Percentiles rank a stretch among this genome's conserved stretches.
Evolutionary conservation across 2,888 invertebrate species (phyloP).

Genomic region (Sthenelais limicola): DNA sequence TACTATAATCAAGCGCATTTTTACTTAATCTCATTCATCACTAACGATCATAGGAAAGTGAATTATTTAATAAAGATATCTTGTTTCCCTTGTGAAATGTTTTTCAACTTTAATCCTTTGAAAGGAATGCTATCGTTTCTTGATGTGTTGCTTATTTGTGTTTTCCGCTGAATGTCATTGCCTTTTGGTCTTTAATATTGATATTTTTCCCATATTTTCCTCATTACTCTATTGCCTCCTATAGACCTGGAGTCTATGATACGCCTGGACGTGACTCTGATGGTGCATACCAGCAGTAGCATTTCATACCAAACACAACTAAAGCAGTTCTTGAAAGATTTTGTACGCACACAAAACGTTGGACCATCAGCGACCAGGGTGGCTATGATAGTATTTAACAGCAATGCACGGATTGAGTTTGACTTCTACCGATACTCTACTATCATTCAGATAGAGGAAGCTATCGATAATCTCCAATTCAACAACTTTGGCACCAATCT

Average conservation of each 20-base stretch:
- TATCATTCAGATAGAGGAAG: slow-evolving; percentile 5
- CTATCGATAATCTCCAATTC: slow-evolving; percentile 4
- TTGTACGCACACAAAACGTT: background rate
- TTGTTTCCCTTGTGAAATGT: no score
- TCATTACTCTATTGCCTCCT: slow-evolving; percentile 3
- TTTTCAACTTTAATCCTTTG: no score
- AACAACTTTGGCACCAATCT: background rate
- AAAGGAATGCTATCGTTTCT: no score
- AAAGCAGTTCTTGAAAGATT: slow-evolving; percentile 12
- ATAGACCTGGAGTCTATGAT: background rate
- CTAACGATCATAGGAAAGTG: no score
- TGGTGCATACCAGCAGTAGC: slow-evolving; percentile 20
- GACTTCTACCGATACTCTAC: slow-evolving; percentile 6
- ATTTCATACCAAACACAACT: background rate
- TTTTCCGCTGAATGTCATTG: no score
- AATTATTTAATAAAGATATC: no score
- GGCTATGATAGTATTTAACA: background rate
- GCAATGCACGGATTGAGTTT: background rate
- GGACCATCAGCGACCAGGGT: background rate
- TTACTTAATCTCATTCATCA: no score
- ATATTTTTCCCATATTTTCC: no score
- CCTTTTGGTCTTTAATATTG: no score
- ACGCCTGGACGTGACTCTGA: slow-evolving; percentile 26
- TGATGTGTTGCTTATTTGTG: no score
- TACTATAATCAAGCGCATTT: no score